phyloP scores from a whole-genome alignment of 2,888 invertebrate species.

The Melolontha melolontha region DNA sequence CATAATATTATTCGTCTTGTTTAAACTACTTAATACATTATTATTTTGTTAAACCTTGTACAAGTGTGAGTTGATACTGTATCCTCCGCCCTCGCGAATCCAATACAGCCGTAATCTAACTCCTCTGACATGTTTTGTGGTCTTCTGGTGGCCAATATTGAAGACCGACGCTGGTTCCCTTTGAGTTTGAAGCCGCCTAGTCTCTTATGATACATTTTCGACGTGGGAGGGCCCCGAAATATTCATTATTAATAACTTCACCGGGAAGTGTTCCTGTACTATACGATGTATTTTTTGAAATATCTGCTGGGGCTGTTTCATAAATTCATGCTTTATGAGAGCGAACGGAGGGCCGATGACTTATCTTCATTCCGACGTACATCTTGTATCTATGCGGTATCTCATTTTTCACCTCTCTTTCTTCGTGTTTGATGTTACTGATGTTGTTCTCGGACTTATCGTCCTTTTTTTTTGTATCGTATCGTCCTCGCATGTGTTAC shows the following conservation, averaged over 20 bases:
- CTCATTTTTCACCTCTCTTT: slow-evolving; percentile 41
- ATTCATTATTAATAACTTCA: slow-evolving; percentile 55
- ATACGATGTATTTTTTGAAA: slow-evolving; percentile 50
- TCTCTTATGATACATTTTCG: slow-evolving; percentile 59
- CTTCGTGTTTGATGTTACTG: slow-evolving; percentile 25
- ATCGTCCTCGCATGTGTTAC: slow-evolving; percentile 2
- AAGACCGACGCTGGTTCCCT: slow-evolving; percentile 44
- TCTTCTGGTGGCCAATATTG: slow-evolving; percentile 29
- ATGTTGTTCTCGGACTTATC: slow-evolving; percentile 10
- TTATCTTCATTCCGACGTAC: slow-evolving; percentile 37
- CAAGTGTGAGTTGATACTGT: slow-evolving; percentile 7
- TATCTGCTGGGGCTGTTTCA: slow-evolving; percentile 48
- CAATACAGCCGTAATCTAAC: slow-evolving; percentile 26
- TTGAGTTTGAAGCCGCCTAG: slow-evolving; percentile 53
- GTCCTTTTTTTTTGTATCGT: slow-evolving; percentile 8
- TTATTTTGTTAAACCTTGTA: slow-evolving; percentile 16
- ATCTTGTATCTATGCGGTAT: slow-evolving; percentile 37
- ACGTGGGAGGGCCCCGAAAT: slow-evolving; percentile 62
- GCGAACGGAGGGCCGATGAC: slow-evolving; percentile 31
- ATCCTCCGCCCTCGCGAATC: slow-evolving; percentile 48
- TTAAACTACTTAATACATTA: neutral
- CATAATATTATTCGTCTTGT: no score
- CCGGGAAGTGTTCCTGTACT: slow-evolving; percentile 51
- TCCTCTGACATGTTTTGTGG: slow-evolving; percentile 14
- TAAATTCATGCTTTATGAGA: slow-evolving; percentile 50